Conservation (phyloP, 2,888 invertebrate genomes). For the Brachyopa scutellaris region DNA sequence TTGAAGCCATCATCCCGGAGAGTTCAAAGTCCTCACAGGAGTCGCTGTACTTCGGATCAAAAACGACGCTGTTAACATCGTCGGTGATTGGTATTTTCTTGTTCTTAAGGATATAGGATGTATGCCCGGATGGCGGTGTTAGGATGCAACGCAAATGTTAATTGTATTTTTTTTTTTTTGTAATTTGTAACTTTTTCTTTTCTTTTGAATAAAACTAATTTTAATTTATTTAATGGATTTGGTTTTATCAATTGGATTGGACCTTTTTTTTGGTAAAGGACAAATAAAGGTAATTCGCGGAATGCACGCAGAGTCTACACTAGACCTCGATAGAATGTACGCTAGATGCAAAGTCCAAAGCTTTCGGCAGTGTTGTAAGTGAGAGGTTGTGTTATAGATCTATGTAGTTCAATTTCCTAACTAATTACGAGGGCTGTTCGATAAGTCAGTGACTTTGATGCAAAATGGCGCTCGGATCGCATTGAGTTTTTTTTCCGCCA, state of each 20-base stretch:
- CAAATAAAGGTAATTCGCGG: background rate
- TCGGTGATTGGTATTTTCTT: slow-evolving; percentile 66
- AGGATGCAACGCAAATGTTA: slow-evolving; percentile 49
- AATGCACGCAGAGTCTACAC: too few species aligned
- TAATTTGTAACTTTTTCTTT: slow-evolving; percentile 30
- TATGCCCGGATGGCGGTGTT: slow-evolving; percentile 4
- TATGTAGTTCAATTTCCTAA: too few species aligned
- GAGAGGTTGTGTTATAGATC: too few species aligned
- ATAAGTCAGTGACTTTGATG: too few species aligned
- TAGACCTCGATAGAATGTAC: too few species aligned
- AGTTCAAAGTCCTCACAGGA: slow-evolving; percentile 75
- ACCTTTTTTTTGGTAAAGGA: background rate
- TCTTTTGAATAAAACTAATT: slow-evolving; percentile 58
- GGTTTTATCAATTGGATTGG: too few species aligned
- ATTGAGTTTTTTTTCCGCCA: too few species aligned
- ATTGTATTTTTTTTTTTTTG: slow-evolving; percentile 53
- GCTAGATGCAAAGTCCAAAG: too few species aligned
- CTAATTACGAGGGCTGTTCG: too few species aligned
- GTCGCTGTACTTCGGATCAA: slow-evolving; percentile 25
- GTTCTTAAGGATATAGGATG: slow-evolving; percentile 61
- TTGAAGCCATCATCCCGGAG: slow-evolving; percentile 76
- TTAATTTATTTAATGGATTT: slow-evolving; percentile 64
- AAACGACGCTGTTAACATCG: background rate
- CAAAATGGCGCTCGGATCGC: too few species aligned
- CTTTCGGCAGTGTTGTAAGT: too few species aligned